These are phyloP conservation scores for Petrocephalus schoutedeni DNA, from an alignment of 2,797 vertebrate genomes.

Conservation along the genomic window DNA sequence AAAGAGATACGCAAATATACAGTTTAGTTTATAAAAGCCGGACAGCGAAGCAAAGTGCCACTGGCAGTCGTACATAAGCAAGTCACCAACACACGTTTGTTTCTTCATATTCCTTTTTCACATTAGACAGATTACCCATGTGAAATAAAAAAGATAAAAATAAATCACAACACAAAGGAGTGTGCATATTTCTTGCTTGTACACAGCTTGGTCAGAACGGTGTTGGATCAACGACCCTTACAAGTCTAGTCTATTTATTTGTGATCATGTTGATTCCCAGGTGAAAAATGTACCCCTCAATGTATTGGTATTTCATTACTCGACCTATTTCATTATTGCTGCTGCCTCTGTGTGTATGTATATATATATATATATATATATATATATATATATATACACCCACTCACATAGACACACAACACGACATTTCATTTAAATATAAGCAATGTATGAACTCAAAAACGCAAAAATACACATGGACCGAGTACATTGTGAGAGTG, in stretches of 20 bases:
- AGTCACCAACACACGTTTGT: conserved; percentile 78
- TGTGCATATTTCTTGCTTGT: conserved; percentile 78
- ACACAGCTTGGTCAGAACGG: conserved; percentile 26
- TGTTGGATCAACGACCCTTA: conserved; percentile 24
- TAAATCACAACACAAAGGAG: conserved; percentile 64
- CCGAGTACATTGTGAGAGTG: not conserved
- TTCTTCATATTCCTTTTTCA: conserved; percentile 74
- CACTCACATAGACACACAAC: no score
- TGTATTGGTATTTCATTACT: not conserved
- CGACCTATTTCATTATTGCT: not conserved
- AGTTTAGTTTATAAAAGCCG: conserved; percentile 94
- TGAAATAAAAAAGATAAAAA: conserved; percentile 49
- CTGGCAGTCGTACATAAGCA: conserved; percentile 94
- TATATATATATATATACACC: not conserved
- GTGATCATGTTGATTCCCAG: not conserved
- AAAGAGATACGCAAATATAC: conserved; percentile 98
- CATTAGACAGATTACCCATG: conserved; percentile 79
- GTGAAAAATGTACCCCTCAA: not conserved
- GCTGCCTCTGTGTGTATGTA: not conserved
- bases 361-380: not conserved
- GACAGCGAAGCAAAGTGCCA: conserved; percentile 95
- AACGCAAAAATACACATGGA: not conserved
- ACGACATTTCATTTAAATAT: not conserved
- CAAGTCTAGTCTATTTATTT: not conserved
- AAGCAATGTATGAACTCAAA: not conserved